Base-by-base conservation (phyloP, 2,888 invertebrate genomes). In the Dendrolimus pini region DNA sequence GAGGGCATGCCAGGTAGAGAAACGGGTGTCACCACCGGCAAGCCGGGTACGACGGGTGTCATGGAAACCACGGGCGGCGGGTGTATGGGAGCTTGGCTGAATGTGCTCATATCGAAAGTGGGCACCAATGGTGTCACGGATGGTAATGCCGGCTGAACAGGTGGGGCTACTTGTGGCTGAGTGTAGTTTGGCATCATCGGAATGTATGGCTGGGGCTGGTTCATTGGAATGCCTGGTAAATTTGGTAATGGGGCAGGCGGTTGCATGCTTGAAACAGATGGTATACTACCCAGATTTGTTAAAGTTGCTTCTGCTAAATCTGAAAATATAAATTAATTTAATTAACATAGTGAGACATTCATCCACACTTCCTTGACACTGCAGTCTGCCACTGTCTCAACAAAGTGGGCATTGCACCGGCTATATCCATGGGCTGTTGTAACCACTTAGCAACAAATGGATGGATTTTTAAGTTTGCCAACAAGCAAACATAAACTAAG, bases 1-100 rank as follows among this genome's bases (percentile, higher is more conserved):
- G 95, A 94, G 18, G 96, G 95, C 95, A 95, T 94, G 52, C 95
- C 95, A 1, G 95, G 95, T 64, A 95, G 82, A 12, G 94, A 93
- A 54, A 95, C 93, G 0, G 95, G 94, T 0, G 94, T 95, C 42
- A 94, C 92, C 13, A 94, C 92, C 1, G 92, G 86, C 42, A 89
- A 69, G 6, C 88, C 87, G 10, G 75, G 73, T 9, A 82, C 72
- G 41, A 82, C 68, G 3, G 82, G 82, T n/a, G 85, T 88, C 1
- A 30, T 6, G 10, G 75, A 73, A 10, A 82, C 72, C 41, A 82
- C 68, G 3, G 82, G 82, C 12, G 85, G 88, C 1, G 80, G 83
- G 63, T 82, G 83, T 55, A 85, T 77, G 2, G 83, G 77, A 1
- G 83, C 66, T 63, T 77, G 78, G 52, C 76, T 65, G 63, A 88